These are phyloP conservation scores for Caenorhabditis sp. DNA, from an alignment of 2,888 invertebrate genomes.

Conservation along the genomic window DNA sequence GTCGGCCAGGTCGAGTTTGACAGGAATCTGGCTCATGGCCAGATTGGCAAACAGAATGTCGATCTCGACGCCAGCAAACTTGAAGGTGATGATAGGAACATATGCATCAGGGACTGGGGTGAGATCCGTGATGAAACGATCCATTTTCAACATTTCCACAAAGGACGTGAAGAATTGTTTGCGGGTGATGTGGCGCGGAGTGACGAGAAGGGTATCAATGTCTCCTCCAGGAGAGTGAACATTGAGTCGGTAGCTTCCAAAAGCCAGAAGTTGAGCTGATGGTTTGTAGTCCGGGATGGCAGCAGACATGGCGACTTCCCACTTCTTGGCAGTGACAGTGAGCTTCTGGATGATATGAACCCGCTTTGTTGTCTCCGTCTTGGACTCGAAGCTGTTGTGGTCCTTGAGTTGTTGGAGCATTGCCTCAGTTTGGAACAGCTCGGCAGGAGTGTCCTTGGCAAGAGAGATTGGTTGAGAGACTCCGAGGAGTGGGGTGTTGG, in stretches of 20 bases:
- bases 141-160: slow-evolving; percentile 91
- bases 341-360: too few relatives aligned
- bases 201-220: slow-evolving; percentile 98
- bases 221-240: slow-evolving; percentile 95
- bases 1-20: slow-evolving; percentile 92
- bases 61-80: slow-evolving; percentile 96
- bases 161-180: slow-evolving; percentile 97
- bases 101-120: slow-evolving; percentile 97
- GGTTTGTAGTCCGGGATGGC: too few relatives aligned
- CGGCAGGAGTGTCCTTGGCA: too few relatives aligned
- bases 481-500: too few relatives aligned
- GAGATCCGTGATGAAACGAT: slow-evolving; percentile 85
- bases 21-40: slow-evolving; percentile 90
- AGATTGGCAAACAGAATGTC: slow-evolving; percentile 97
- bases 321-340: too few relatives aligned
- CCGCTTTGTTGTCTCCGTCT: too few relatives aligned
- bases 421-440: too few relatives aligned
- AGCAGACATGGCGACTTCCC: too few relatives aligned
- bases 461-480: too few relatives aligned
- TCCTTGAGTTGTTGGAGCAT: too few relatives aligned
- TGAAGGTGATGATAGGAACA: slow-evolving; percentile 99
- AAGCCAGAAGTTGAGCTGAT: slow-evolving; percentile 99
- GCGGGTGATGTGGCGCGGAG: slow-evolving; percentile 95
- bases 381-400: too few relatives aligned
- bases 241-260: slow-evolving; percentile 94